Evolutionary conservation across 2,888 invertebrate species (phyloP).

Genomic region (Pachycephus smyrnensis): DNA sequence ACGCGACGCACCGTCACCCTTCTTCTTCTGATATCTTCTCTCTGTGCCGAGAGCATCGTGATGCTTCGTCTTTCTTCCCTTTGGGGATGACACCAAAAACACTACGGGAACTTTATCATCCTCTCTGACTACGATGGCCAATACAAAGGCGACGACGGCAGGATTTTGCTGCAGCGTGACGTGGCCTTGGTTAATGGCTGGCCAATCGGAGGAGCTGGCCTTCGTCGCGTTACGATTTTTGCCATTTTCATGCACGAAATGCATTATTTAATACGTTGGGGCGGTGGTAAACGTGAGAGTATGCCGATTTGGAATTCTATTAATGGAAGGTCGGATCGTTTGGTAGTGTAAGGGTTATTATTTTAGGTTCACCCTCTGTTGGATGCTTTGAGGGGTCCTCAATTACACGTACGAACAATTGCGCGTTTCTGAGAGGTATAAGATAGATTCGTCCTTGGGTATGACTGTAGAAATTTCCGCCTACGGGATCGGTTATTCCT

Average conservation of each 20-base stretch:
- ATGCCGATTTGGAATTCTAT: neutral
- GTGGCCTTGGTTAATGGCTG: slow-evolving; percentile 33
- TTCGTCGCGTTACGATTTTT: neutral
- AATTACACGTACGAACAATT: neutral
- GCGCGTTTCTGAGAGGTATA: neutral
- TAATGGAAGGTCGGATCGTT: neutral
- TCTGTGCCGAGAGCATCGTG: neutral
- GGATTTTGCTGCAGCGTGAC: slow-evolving; percentile 35
- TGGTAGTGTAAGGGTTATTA: neutral
- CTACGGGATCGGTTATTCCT: neutral
- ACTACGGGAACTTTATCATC: neutral
- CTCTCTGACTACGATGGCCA: neutral
- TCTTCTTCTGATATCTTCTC: neutral
- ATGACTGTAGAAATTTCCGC: neutral
- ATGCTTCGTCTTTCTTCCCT: neutral
- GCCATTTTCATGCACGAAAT: neutral
- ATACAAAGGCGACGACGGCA: neutral
- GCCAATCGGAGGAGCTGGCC: neutral
- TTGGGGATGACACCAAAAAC: slow-evolving; percentile 14
- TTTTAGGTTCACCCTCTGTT: neutral
- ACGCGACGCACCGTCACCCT: slow-evolving; percentile 1
- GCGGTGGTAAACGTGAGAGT: neutral
- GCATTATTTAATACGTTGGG: neutral
- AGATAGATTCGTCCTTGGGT: neutral
- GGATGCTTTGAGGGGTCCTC: neutral